phyloP scores from a whole-genome alignment of 2,888 invertebrate species.

The Rhamnusium bicolor region DNA sequence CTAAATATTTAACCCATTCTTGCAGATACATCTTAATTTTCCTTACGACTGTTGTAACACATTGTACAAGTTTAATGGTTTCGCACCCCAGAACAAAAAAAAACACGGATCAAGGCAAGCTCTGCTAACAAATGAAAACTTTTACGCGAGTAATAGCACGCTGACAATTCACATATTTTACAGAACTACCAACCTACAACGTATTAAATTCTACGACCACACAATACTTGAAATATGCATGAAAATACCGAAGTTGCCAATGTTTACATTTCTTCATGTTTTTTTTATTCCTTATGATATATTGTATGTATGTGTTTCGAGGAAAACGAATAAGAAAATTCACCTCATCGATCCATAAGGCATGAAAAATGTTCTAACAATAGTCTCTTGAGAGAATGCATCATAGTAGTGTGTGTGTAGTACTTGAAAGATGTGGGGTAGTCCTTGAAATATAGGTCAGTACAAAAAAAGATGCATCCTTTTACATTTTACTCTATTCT shows the following conservation, averaged over 20 bases:
- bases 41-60: background rate
- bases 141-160: background rate
- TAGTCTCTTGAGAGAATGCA: constrained; percentile 31
- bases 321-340: constrained; percentile 3
- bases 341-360: constrained; percentile 10
- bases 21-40: background rate
- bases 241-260: background rate
- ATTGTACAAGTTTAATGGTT: constrained; percentile 4
- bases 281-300: background rate
- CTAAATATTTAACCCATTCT: constrained; percentile 1
- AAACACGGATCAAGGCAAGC: background rate
- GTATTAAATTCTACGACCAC: background rate
- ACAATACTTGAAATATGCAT: background rate
- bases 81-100: constrained; percentile 4
- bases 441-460: constrained; percentile 38
- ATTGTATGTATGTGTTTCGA: background rate
- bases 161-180: constrained; percentile 11
- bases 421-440: constrained; percentile 9
- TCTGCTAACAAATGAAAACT: constrained; percentile 3
- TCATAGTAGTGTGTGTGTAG: constrained; percentile 29
- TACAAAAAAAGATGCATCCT: background rate
- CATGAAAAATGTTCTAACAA: constrained; percentile 32
- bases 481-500: background rate
- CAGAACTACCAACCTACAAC: background rate
- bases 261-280: background rate